Percentiles rank a stretch among this genome's conserved stretches.
These are phyloP conservation scores for Noctua fimbriata DNA, from an alignment of 2,888 invertebrate genomes.

Conservation along the genomic window DNA sequence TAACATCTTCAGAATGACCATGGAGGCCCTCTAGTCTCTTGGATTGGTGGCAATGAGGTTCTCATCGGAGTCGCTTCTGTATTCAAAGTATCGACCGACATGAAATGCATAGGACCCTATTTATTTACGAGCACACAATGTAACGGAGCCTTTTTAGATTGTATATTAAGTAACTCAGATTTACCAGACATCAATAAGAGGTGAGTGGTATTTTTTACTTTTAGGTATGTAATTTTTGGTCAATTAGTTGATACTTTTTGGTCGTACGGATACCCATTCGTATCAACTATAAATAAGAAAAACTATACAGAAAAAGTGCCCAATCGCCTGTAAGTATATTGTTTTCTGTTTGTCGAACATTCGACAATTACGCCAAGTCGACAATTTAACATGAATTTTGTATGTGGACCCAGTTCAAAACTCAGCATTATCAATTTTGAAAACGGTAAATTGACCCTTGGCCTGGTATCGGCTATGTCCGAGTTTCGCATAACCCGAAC, in stretches of 20 bases:
- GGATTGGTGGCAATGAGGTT: conserved; percentile 70
- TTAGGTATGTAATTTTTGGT: not conserved
- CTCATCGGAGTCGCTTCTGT: conserved; percentile 80
- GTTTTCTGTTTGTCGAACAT: not conserved
- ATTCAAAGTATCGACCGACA: conserved; percentile 67
- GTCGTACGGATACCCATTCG: not conserved
- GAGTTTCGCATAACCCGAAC: not conserved
- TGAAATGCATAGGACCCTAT: conserved; percentile 75
- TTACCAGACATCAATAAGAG: not conserved
- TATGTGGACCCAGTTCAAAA: not conserved
- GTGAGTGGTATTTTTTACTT: conserved; percentile 28
- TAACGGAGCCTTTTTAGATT: conserved; percentile 75
- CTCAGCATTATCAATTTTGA: not conserved
- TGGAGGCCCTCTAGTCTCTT: conserved; percentile 78
- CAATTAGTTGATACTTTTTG: not conserved
- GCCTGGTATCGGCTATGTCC: not conserved
- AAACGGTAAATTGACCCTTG: not conserved
- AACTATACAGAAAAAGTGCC: not conserved
- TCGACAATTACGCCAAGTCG: not conserved
- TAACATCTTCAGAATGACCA: conserved; percentile 77
- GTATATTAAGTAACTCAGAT: conserved; percentile 64
- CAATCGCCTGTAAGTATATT: not conserved
- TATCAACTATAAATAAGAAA: not conserved
- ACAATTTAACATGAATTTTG: not conserved
- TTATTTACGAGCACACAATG: conserved; percentile 80